Evolutionary conservation across 2,888 invertebrate species (phyloP), one percentile per base, ranked within the genome.

Genomic region (Cotesia congregata): DNA sequence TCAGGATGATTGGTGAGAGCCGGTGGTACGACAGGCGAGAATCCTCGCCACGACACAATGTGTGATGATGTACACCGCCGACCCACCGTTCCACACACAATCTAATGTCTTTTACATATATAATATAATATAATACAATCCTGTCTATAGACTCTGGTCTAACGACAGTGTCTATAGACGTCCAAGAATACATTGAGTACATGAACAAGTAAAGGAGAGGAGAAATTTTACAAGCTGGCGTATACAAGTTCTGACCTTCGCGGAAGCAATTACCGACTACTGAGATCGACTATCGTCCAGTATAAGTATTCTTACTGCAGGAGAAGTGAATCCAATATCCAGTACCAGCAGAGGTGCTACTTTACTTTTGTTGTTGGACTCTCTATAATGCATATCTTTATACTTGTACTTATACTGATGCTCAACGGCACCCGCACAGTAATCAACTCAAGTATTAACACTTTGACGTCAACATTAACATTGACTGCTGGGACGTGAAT

Each of bases 211-310:
- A 30, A 30, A 50, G 50, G 50, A 70, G 62, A 71, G 75, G 81
- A 79, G 82, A 82, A 82, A 81, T 61, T 77, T 74, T 41, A 76
- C 78, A 72, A 50, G 73, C 77, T 76, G 65, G 74, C 78, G 79
- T 76, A 74, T 76, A 17, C 71, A 76, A 71, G 72, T 72, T 68
- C 50, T 68, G 79, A 81, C 79, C 74, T 80, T 80, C 80, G 77
- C 64, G 78, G 80, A 78, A 77, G 81, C 79, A 81, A 82, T 82
- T 82, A 82, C 77, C 75, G 50, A 50, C 50, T 50, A 50, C 50
- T 50, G 50, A 50, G 50, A 50, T 50, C 50, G 9, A 20, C 72
- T 79, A 81, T 81, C 81, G 75, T 78, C 72, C 67, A 79, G 76
- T 75, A 76, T 72, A 77, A 80, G 82, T 82, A 78, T 77, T 80